Evolutionary conservation across 2,797 vertebrate species (phyloP).

Genomic region (Aulostomus chinensis): DNA sequence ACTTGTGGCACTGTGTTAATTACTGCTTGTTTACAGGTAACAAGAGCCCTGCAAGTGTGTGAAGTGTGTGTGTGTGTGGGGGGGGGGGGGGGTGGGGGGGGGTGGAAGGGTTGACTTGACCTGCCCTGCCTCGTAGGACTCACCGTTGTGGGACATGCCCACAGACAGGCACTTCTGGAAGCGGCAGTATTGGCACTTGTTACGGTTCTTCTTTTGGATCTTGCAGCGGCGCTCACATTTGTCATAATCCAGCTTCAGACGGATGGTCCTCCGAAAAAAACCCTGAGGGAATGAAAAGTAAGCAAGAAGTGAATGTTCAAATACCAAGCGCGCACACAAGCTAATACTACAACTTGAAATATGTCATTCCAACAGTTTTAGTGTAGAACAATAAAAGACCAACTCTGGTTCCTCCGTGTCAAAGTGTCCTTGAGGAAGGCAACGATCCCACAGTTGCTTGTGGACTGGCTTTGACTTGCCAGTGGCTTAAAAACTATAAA

Average conservation of each 20-base stretch:
- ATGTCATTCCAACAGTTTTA: too few species aligned
- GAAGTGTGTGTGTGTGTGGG: conserved; percentile 5
- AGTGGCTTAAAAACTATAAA: too few species aligned
- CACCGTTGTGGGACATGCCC: conserved; percentile 99
- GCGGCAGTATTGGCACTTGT: conserved; percentile 98
- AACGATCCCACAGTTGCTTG: too few species aligned
- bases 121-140: conserved; percentile 52
- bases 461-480: too few species aligned
- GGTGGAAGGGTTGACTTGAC: background rate
- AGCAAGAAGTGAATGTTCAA: background rate
- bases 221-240: conserved; percentile 93
- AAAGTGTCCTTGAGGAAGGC: too few species aligned
- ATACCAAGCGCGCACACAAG: too few species aligned
- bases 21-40: conserved; percentile 20
- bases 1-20: conserved; percentile 6
- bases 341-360: too few species aligned
- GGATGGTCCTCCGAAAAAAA: conserved; percentile 94
- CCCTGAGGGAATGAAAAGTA: conserved; percentile 73
- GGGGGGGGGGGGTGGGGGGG: background rate
- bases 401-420: too few species aligned
- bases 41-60: background rate
- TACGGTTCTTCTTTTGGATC: conserved; percentile 97
- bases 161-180: conserved; percentile 98
- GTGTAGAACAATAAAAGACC: too few species aligned
- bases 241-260: conserved; percentile 93